Base-by-base conservation (phyloP, 2,888 invertebrate species). In the Drosophila mimica region DNA sequence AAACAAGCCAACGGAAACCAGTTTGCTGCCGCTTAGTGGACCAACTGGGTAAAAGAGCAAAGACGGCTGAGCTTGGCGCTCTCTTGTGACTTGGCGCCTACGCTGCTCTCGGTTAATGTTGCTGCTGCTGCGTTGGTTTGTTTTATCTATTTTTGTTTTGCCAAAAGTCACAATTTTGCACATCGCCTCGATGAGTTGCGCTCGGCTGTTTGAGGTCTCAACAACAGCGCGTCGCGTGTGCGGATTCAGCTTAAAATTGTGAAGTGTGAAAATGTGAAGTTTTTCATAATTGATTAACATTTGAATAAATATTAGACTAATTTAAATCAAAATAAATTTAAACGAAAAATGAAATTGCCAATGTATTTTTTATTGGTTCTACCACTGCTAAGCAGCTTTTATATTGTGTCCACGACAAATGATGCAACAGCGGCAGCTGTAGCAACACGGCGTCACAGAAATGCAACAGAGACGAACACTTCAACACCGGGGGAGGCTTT, bases 341-440 rank as follows among this genome's bases (percentile, higher is more conserved):
- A 64, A 60, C 58, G 28, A 57, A 80, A 68, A 40, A 81, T 81
- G 81, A 68, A 89, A 76, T 76, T 90, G 84, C 69, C 71, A 64
- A 69, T 72, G 54, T 46, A 65, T 54, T 34, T 67, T 51, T 28
- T 62, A 38, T 31, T 76, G 62, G 54, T 81, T 58, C 64, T 74
- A 68, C 71, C 73, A 60, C 69, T 90, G 75, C 79, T 91, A 59
- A 60, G 76, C 79, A 61, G 67, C 60, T 49, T 78, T 58, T 81
- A 56, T 40, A 17, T 60, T 63, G 63, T 67, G 67, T 64, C 58
- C 57, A 48, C 76, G 43, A 58, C 52, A 60, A 77, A 57, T 90
- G 91, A 88, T 86, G 91, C 90, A 92, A 91, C 85, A 71, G 38
- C 62, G n/a, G 54, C 62, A 46, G 57, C 57, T n/a, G 20, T 46